phyloP scores from a whole-genome alignment of 2,797 vertebrate genomes.

The Menidia menidia region DNA sequence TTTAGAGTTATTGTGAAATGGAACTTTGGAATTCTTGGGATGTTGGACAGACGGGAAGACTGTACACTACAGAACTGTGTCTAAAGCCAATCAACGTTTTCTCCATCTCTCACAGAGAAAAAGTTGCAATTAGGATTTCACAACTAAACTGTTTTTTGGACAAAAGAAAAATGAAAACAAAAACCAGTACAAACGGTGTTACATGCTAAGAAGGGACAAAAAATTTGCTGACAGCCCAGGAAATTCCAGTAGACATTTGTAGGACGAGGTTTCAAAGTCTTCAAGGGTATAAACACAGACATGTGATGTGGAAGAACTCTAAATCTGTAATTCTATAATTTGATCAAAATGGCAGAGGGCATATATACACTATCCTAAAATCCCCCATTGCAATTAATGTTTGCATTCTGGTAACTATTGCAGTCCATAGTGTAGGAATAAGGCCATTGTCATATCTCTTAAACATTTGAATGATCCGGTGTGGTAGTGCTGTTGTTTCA shows the following conservation, averaged over 20 bases:
- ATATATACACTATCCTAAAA: not conserved
- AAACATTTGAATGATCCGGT: not conserved
- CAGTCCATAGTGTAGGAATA: not conserved
- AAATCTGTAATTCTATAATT: not conserved
- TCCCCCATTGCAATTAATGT: not conserved
- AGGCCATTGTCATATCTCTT: not conserved
- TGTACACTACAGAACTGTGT: too few relatives aligned
- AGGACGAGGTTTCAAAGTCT: not conserved
- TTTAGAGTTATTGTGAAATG: not conserved
- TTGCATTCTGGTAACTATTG: not conserved
- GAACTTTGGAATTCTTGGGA: not conserved
- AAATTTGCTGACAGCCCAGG: too few relatives aligned
- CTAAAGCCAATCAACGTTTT: too few relatives aligned
- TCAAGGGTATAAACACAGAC: not conserved
- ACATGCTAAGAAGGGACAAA: too few relatives aligned
- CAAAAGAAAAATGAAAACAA: not conserved
- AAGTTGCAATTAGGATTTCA: too few relatives aligned
- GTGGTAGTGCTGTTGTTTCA: not conserved
- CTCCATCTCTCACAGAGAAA: too few relatives aligned
- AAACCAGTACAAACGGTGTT: not conserved
- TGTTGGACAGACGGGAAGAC: too few relatives aligned
- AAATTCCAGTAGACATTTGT: too few relatives aligned
- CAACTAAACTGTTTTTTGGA: not conserved
- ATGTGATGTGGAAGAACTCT: too few relatives aligned
- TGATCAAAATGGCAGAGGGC: not conserved